Conservation (phyloP, 2,888 invertebrate genomes). For the Ormyrus rosae region DNA sequence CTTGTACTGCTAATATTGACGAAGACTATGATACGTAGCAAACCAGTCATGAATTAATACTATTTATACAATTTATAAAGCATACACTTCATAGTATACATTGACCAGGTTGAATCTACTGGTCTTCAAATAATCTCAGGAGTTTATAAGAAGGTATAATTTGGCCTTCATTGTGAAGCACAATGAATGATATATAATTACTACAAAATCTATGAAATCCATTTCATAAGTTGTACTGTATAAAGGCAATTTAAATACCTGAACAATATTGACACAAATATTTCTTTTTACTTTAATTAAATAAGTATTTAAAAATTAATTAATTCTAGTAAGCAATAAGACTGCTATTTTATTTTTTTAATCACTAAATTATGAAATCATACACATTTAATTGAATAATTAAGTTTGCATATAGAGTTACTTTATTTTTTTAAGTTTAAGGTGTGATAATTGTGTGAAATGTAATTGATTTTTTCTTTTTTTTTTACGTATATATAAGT, state of each 20-base stretch:
- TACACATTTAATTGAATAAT: slow-evolving; percentile 47
- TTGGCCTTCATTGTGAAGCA: slow-evolving; percentile 51
- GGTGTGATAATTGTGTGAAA: slow-evolving; percentile 36
- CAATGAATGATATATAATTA: slow-evolving; percentile 41
- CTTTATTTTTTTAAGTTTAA: slow-evolving; percentile 47
- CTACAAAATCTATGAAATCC: slow-evolving; percentile 26
- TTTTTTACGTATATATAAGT: slow-evolving; percentile 24
- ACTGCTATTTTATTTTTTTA: slow-evolving; percentile 58
- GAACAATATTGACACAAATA: slow-evolving; percentile 37
- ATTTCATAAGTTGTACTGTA: slow-evolving; percentile 39
- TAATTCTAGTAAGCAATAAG: slow-evolving; percentile 55
- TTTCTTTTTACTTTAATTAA: slow-evolving; percentile 45
- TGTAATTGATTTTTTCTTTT: slow-evolving; percentile 17
- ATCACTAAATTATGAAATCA: slow-evolving; percentile 54
- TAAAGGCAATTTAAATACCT: slow-evolving; percentile 41
- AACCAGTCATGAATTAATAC: slow-evolving; percentile 47
- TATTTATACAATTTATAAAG: slow-evolving; percentile 51
- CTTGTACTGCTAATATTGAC: slow-evolving; percentile 70
- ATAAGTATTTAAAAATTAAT: slow-evolving; percentile 52
- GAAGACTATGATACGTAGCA: slow-evolving; percentile 74
- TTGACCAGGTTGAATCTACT: slow-evolving; percentile 45
- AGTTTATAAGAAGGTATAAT: slow-evolving; percentile 45
- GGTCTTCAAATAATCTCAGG: slow-evolving; percentile 49
- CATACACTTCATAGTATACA: slow-evolving; percentile 21
- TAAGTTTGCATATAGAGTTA: slow-evolving; percentile 40